A percentile compares a stretch with the other conserved stretches of the same genome.
phyloP scores from a whole-genome alignment of 2,797 vertebrate species.

The Schizothorax lantsangensis region DNA sequence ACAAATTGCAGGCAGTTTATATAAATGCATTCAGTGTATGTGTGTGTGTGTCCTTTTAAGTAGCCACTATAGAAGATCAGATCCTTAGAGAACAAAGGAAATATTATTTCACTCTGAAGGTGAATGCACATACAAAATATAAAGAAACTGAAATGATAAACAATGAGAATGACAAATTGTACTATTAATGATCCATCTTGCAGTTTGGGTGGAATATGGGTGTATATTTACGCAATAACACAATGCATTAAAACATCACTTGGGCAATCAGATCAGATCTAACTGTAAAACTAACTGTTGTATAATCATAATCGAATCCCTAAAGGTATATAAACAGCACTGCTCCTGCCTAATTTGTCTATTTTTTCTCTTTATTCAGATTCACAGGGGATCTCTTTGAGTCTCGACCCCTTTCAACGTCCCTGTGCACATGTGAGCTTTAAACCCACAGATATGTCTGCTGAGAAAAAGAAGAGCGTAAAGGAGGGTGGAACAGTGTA shows the following conservation, averaged over 20 bases:
- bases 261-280: neutral
- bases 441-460: neutral
- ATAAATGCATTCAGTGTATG: slow-evolving; percentile 72
- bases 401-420: neutral
- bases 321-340: neutral
- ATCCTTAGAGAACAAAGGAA: slow-evolving; percentile 16
- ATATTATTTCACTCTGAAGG: slow-evolving; percentile 6
- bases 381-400: neutral
- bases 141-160: slow-evolving; percentile 1
- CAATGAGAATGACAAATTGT: neutral
- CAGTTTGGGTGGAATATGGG: neutral
- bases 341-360: neutral
- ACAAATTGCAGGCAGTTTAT: slow-evolving; percentile 69
- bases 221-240: neutral
- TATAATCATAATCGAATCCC: neutral
- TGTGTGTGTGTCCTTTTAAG: slow-evolving; percentile 57
- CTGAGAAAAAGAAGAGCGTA: neutral
- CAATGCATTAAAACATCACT: neutral
- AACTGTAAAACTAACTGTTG: neutral
- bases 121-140: slow-evolving; percentile 12
- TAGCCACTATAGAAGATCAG: slow-evolving; percentile 15
- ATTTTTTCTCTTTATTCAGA: slow-evolving; percentile 8
- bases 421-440: neutral
- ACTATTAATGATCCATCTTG: neutral
- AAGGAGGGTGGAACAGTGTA: neutral